Base-by-base conservation (phyloP, 2,888 invertebrate species). In the Amphiduros pacificus region DNA sequence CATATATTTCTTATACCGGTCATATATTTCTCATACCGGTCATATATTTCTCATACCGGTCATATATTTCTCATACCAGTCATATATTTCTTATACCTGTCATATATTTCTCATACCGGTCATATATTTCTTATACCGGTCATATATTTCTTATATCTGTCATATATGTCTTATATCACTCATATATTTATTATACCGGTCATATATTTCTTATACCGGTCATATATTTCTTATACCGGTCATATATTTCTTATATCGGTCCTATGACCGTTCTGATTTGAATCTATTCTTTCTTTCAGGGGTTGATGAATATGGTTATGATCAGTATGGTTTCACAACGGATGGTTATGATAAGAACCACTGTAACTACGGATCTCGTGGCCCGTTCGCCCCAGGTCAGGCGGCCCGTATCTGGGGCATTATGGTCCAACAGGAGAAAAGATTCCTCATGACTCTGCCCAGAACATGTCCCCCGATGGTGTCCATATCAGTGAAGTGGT, bases 291-390 rank as follows among this genome's bases (percentile, higher is more conserved):
- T 31, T 5, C 22, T 24, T 31, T 22, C 57, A 58, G 58, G 58
- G n/a, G 74, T 76, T 63, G 73, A 79, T 64, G 57, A 75, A 51
- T 65, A 75, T 54, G 78, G 79, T 2, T 77, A 72, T 69, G 79
- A 80, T 61, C 62, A 73, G 6, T 79, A 75, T 73, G 78, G 80
- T 20, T 80, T 77, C 67, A 71, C 77, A 64, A 64, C 71, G 0
- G 67, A 66, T 26, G 79, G 78, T 3, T 73, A 71, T 62, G 76
- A 79, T 60, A 62, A 63, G 24, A 62, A 68, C 1, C 69, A 69
- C 28, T 80, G 80, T 61, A 77, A 76, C 52, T 72, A 71, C 28
- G 74, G 73, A 44, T 74, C 66, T 59, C 64, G 73, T 3, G 80
- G 80, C 9, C 80, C 79, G 2, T 28, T 26, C 27, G 17, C 26